phyloP scores from a whole-genome alignment of 1,140 invertebrate genomes.

The Cyphomyrmex costatus region DNA sequence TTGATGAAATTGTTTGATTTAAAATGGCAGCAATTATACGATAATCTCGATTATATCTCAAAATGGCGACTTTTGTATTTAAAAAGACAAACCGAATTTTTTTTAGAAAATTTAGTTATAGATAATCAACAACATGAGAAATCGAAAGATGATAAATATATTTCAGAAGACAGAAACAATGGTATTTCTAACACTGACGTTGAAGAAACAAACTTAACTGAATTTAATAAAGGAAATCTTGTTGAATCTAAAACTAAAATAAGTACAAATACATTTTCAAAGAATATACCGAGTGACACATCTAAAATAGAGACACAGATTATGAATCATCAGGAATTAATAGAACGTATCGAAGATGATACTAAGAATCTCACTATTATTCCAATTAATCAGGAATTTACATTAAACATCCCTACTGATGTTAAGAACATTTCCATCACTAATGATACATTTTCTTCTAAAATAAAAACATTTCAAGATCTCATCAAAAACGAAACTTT shows the following conservation, averaged over 20 bases:
- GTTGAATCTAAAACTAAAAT: background rate
- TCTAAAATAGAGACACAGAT: background rate
- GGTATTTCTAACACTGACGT: no score
- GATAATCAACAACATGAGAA: background rate
- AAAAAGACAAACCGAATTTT: constrained; percentile 14
- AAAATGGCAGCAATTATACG: constrained; percentile 1
- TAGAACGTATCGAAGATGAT: background rate
- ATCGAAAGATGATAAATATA: background rate
- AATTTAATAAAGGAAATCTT: background rate
- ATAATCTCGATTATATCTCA: background rate
- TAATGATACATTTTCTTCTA: background rate
- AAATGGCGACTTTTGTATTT: constrained; percentile 7
- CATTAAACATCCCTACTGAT: background rate
- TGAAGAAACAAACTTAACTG: background rate
- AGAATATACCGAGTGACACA: background rate
- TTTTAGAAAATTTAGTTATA: background rate
- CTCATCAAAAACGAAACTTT: background rate
- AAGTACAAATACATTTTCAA: background rate
- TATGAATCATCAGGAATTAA: background rate
- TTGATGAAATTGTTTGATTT: background rate
- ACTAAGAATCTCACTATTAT: background rate
- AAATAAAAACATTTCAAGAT: background rate
- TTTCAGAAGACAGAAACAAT: background rate
- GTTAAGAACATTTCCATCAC: background rate
- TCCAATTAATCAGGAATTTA: background rate